Base-by-base conservation (phyloP, 2,888 invertebrate genomes). In the Xylota sylvarum region DNA sequence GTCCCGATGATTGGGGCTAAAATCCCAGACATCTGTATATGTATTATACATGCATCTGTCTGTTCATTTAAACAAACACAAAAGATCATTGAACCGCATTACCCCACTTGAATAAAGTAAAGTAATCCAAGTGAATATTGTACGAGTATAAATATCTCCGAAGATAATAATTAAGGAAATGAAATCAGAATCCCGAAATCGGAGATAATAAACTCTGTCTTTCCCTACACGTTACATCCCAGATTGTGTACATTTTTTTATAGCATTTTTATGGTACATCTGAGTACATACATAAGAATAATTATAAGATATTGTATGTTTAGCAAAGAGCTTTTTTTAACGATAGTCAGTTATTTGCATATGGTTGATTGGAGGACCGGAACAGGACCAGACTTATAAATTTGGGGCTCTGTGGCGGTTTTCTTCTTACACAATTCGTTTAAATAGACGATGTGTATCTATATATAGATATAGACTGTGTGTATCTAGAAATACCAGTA, bases 151-250 rank as follows among this genome's bases (percentile, higher is more conserved):
- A 2, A 3, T 48, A 48, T 43, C n/a, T n/a, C 40, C 19, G 48
- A 9, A 48, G 48, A 19, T 19, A n/a, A 46, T 17, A 60, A 43
- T 62, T 27, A 43, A 3, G 12, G 12, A 62, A 62, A n/a, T 62
- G 60, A 43, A 19, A 60, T 60, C 23, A 43, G 27, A 23, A 43
- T 62, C 27, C 35, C 23, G 40, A 62, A 50, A 27, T 46, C 43
- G 30, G 46, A 30, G n/a, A 30, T 46, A 30, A 27, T 30, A 30
- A 46, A 46, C 27, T 9, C 23, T 30, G 27, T 5, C 14, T 10
- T 30, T 62, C n/a, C 12, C 19, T 27, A 12, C 12, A 12, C 27
- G 12, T 10, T 17, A 23, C 23, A 37, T 27, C 4, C 9, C 19
- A 43, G 43, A 27, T 27, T 27, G 14, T 6, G 6, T 30, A 43